Conservation (phyloP, 30 jellyfish, hydroid and myxozoan genomes). For the Rhopilema esculentum region DNA sequence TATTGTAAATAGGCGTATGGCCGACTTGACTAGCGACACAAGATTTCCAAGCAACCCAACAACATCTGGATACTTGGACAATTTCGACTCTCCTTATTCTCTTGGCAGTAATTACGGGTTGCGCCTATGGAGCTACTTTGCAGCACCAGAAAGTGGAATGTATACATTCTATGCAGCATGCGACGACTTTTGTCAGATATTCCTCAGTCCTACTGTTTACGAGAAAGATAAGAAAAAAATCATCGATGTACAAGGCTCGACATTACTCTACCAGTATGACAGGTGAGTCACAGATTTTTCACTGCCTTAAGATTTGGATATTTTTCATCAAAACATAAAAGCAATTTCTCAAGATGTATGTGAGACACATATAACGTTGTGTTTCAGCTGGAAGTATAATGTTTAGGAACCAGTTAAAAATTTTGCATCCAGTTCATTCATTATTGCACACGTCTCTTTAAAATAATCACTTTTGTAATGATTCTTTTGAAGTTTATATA, state of each 20-base stretch:
- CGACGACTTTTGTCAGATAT: constrained; percentile 79
- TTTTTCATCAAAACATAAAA: not conserved
- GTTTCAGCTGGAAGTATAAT: no score
- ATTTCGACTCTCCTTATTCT: constrained; percentile 71
- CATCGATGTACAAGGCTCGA: constrained; percentile 32
- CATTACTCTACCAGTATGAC: constrained; percentile 66
- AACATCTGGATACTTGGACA: constrained; percentile 72
- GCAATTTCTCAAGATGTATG: no score
- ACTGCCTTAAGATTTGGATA: not conserved
- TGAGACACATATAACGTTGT: no score
- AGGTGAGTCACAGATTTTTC: constrained; percentile 34
- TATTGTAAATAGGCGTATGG: not conserved
- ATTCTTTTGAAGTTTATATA: no score
- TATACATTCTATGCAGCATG: constrained; percentile 77
- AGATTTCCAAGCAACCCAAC: constrained; percentile 88
- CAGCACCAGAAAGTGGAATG: constrained; percentile 80
- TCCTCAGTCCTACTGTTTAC: constrained; percentile 51
- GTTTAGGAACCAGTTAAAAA: no score
- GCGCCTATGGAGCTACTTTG: constrained; percentile 67
- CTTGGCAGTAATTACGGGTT: constrained; percentile 72
- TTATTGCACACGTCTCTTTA: no score
- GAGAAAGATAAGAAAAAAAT: constrained; percentile 44
- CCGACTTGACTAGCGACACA: constrained; percentile 55
- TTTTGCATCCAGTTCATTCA: no score
- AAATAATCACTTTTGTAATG: no score